Evolutionary conservation across 2,797 vertebrate species (phyloP).

Genomic region (Lepidocolaptes lacrymiger): DNA sequence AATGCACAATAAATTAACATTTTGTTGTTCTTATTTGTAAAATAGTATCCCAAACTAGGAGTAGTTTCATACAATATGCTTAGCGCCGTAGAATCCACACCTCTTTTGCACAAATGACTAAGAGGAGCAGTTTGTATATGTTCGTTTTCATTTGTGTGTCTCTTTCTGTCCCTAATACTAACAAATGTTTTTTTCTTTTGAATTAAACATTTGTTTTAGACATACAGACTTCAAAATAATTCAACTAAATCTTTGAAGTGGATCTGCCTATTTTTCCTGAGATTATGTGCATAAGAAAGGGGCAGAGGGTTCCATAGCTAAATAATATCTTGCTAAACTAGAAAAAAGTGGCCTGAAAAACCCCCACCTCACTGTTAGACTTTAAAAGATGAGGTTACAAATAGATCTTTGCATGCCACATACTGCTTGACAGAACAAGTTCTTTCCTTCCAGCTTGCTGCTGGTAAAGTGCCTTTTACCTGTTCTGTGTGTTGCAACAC

Average conservation of each 20-base stretch:
- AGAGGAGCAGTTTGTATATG: not conserved
- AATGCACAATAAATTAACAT: not conserved
- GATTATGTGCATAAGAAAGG: not conserved
- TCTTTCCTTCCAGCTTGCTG: not conserved
- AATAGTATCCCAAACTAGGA: not conserved
- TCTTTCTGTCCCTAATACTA: not conserved
- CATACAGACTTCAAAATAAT: rapidly evolving
- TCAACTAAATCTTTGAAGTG: not conserved
- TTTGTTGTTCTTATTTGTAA: not conserved
- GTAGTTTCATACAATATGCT: not conserved
- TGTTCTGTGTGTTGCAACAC: not conserved
- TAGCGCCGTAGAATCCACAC: not conserved
- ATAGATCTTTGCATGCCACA: not conserved
- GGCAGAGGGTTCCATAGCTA: not conserved
- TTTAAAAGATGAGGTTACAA: not conserved
- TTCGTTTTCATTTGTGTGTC: not conserved
- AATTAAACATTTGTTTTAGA: not conserved
- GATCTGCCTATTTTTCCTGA: not conserved
- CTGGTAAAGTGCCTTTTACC: not conserved
- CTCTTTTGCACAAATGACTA: not conserved
- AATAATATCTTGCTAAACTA: not conserved
- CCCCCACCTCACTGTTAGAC: not conserved
- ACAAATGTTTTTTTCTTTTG: not conserved
- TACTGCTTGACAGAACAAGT: not conserved
- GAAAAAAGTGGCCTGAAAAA: not conserved